Percentiles rank a stretch among this genome's conserved stretches.
phyloP scores from a whole-genome alignment of 2,888 invertebrate genomes.

The Drosophila nigricruria region DNA sequence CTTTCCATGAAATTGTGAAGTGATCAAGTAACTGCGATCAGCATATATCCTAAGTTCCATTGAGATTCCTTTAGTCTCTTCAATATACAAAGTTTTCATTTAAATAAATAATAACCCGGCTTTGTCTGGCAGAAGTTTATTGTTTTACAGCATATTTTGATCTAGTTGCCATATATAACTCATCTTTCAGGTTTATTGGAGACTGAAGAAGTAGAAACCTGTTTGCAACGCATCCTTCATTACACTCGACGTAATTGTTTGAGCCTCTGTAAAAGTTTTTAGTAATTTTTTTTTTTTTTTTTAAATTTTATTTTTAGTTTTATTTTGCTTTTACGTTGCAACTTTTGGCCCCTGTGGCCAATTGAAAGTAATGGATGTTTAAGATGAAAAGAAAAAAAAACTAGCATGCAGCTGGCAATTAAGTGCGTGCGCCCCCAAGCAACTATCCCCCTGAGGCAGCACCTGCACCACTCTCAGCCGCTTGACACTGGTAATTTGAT shows the following conservation, averaged over 20 bases:
- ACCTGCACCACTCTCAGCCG: constrained; percentile 2
- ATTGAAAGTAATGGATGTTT: constrained; percentile 1
- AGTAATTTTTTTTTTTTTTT: constrained; percentile 22
- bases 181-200: not conserved
- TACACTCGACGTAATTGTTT: constrained; percentile 13
- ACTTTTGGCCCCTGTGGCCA: constrained; percentile 39
- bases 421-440: constrained; percentile 44
- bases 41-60: not conserved
- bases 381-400: constrained; percentile 14
- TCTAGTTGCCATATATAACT: not conserved
- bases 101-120: not conserved
- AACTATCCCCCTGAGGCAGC: not conserved
- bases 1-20: too few relatives aligned
- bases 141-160: not conserved
- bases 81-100: not conserved
- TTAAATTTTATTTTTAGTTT: constrained; percentile 18
- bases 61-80: not conserved
- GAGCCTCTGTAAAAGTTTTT: constrained; percentile 13
- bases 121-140: too few relatives aligned
- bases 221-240: constrained; percentile 43
- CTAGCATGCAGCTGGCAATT: constrained; percentile 50
- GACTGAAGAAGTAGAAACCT: constrained; percentile 23
- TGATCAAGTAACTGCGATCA: too few relatives aligned
- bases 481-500: constrained; percentile 69
- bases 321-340: constrained; percentile 29